Base-by-base conservation (phyloP, 2,888 invertebrate species). In the Rugalucina vietnamica region DNA sequence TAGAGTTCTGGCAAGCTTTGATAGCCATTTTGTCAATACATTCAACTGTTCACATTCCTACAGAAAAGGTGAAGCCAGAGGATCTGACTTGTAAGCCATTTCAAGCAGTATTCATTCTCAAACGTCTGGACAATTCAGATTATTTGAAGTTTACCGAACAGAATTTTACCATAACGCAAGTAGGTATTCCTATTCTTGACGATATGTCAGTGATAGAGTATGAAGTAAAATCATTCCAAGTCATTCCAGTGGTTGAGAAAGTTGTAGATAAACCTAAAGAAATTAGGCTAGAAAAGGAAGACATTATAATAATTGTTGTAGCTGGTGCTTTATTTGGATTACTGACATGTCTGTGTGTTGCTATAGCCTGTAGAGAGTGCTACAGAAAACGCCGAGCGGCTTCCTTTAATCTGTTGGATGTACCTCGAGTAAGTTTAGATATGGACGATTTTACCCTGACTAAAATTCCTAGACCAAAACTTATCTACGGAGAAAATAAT, bases 391-490 rank as follows among this genome's bases (percentile, higher is more conserved):
- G 91, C 73, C 77, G 90, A 49, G 89, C 90, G 0, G 88, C 91
- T 34, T 90, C 92, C 2, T 93, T 93, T 80, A 88, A 90, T 65
- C 84, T 93, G 21, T 81, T 89, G 8, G 90, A 91, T 10, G 87
- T 90, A 1, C 90, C 91, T 14, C 90, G 90, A 70, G 89, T 89
- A 24, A 89, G 89, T 70, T 78, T 91, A 1, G 91, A 91, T 73
- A 79, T 91, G 72, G 90, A 91, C 32, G 92, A 93, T 79, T 93
- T 90, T 75, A 90, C 92, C 0, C 77, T 93, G 34, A 92, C 91
- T 1, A 88, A 89, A 76, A 91, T 92, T 54, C 92, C 93, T 12
- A 87, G 92, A 21, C 89, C 91, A 12, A 77, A 88, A 37, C 79
- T 90, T 29, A 86, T 88, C 32, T 93, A 91, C 75, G 80, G 82